Base-by-base conservation (phyloP, 1,140 invertebrate species). In the Meteorus sp. region DNA sequence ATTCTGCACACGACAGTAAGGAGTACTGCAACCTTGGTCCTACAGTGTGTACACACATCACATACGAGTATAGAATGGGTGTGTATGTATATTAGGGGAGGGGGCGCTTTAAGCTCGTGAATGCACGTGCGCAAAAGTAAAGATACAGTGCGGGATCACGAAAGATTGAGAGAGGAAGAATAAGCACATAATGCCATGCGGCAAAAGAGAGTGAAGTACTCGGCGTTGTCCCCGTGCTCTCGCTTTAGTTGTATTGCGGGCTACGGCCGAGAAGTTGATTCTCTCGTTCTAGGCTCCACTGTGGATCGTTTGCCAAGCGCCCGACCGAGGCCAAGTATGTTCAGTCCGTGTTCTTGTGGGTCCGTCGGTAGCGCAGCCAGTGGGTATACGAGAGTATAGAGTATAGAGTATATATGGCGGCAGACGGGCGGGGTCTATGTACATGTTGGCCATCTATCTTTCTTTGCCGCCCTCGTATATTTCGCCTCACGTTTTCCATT, bases 321-420 rank as follows among this genome's bases (percentile, higher is more conserved):
- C 11, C 2, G 2, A 8, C 50, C 50, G 50, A 52, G 50, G 50
- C 50, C 50, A 20, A 19, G 15, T 51, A 51, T 51, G 29, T 33
- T 31, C 17, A n/a, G 17, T 29, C 31, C 17, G 19, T 31, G 53
- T 54, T 17, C 33, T 50, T 50, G 23, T 57, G 31, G 56, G 45
- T 57, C 45, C 35, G 45, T 50, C 50, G 44, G 15, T 39, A 27
- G 31, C 35, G 15, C 35, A 55, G 44, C 20, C 50, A 27, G 55
- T 54, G 59, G 51, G 31, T 23, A 6, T 23, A 13, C 3, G 13
- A 13, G 13, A 41, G 39, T 4, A 5, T 4, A 17, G 15, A 2
- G 3, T 17, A 23, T 11, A 23, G 15, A 44, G 15, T 11, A 23
- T 8, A 23, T n/a, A n/a, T n/a, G n/a, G n/a, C 6, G 31, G 31